Percentiles rank a stretch among this genome's conserved stretches.
Evolutionary conservation across 1,140 invertebrate genomes (phyloP).

Genomic region (Coenobita brevimanus): DNA sequence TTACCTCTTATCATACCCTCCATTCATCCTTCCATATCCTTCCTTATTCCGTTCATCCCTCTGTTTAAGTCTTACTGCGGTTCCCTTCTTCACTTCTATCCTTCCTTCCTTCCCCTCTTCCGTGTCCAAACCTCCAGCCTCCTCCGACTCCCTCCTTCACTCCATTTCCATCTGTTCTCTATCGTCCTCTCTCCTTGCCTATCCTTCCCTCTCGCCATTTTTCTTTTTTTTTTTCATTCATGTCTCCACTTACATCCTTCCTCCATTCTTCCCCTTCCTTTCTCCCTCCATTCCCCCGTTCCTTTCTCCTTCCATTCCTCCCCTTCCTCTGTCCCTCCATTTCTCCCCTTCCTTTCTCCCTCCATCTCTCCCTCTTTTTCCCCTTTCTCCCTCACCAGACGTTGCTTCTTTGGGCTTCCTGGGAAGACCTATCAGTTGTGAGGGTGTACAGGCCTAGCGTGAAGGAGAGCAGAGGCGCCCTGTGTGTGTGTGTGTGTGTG

Average conservation of each 20-base stretch:
- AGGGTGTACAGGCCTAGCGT: conserved; percentile 33
- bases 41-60: no score
- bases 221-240: neutral
- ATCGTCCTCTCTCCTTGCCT: neutral
- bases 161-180: neutral
- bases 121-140: neutral
- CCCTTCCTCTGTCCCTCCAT: neutral
- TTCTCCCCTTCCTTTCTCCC: neutral
- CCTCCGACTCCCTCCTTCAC: neutral
- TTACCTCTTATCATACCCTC: no score
- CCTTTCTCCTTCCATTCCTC: neutral
- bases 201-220: neutral
- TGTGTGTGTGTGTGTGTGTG: conserved; percentile 16
- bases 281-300: neutral
- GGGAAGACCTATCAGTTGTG: conserved; percentile 26
- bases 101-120: neutral
- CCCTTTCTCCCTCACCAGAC: neutral
- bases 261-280: neutral
- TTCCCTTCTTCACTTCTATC: no score
- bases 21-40: no score
- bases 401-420: neutral
- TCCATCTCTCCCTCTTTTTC: neutral
- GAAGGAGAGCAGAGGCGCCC: conserved; percentile 36
- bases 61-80: no score
- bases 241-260: neutral